Evolutionary conservation across 1,140 invertebrate species (phyloP).

Genomic region (Calliphora vicina): DNA sequence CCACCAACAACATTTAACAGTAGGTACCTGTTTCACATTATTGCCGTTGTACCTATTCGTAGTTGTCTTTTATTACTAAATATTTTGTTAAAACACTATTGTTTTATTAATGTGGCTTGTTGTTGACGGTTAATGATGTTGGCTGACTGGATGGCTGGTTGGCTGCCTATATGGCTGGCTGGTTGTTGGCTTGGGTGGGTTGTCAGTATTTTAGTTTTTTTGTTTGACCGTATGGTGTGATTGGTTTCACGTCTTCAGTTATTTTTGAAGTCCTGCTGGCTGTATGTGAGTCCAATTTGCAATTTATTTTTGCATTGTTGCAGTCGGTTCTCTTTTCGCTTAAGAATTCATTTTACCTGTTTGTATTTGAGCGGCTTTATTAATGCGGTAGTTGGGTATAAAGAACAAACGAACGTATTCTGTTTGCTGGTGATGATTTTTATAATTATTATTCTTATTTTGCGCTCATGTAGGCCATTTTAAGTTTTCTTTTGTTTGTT

Average conservation of each 20-base stretch:
- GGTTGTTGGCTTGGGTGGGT: neutral
- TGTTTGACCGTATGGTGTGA: neutral
- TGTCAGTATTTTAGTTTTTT: neutral
- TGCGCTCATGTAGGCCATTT: neutral
- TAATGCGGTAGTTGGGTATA: neutral
- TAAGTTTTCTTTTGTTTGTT: neutral
- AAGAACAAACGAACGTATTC: neutral
- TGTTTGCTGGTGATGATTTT: slow-evolving; percentile 2
- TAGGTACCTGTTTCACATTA: neutral
- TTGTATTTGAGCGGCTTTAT: neutral
- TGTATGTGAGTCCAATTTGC: neutral
- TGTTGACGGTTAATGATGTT: neutral
- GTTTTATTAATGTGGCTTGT: neutral
- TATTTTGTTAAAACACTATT: neutral
- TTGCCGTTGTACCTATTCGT: neutral
- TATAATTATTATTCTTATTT: neutral
- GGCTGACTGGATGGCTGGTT: neutral
- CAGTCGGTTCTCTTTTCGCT: neutral
- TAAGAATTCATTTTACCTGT: neutral
- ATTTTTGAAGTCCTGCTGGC: neutral
- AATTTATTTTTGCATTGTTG: neutral
- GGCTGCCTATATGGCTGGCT: neutral
- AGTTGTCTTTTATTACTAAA: neutral
- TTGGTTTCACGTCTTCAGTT: neutral
- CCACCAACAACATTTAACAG: neutral